phyloP scores from a whole-genome alignment of 2,797 vertebrate genomes.

The Platalea minor region DNA sequence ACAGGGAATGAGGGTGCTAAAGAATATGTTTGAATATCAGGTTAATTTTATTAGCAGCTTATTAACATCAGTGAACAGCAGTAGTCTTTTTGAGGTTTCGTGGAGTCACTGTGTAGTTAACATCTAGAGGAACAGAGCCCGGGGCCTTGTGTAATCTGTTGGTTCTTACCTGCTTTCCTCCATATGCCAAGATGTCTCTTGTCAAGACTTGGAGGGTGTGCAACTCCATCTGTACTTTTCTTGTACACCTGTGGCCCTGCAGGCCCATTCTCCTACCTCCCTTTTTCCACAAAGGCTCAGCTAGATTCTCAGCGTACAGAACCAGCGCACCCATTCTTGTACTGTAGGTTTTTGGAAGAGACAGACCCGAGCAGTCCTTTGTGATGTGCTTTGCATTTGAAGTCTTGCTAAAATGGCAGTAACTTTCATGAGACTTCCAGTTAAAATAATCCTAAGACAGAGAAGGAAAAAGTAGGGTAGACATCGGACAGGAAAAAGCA shows the following conservation, averaged over 20 bases:
- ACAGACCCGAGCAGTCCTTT: constrained; percentile 1
- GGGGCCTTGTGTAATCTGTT: background rate
- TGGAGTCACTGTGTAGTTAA: background rate
- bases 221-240: constrained; percentile 45
- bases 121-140: background rate
- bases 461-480: background rate
- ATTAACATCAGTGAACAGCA: background rate
- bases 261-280: constrained; percentile 33
- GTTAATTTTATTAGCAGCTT: background rate
- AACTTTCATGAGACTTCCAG: constrained; percentile 76
- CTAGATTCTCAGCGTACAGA: constrained; percentile 81
- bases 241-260: background rate
- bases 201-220: constrained; percentile 73
- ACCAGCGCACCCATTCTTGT: constrained; percentile 77
- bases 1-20: background rate
- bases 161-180: constrained; percentile 72
- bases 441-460: constrained; percentile 81
- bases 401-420: constrained; percentile 17
- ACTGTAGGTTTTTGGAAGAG: constrained; percentile 81
- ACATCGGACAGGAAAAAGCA: background rate
- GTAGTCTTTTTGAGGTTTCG: background rate
- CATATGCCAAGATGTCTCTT: constrained; percentile 69
- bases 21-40: background rate
- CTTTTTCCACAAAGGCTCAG: constrained; percentile 41
- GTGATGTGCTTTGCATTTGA: background rate